phyloP scores from a whole-genome alignment of 2,888 invertebrate species.

The Taphrorychus bicolor region DNA sequence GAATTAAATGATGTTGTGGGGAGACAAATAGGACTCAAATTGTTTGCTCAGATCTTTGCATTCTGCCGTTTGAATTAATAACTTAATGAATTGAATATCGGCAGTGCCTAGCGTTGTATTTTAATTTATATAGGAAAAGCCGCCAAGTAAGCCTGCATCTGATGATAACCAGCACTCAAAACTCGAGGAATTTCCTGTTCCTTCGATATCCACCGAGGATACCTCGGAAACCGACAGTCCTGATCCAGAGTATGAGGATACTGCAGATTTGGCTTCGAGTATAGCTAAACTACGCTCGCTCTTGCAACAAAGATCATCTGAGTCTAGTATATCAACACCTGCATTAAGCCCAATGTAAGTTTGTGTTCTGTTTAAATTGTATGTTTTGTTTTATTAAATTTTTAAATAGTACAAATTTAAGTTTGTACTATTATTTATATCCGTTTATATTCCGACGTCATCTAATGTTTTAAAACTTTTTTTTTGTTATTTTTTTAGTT shows the following conservation, averaged over 20 bases:
- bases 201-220: conserved; percentile 48
- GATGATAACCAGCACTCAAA: conserved; percentile 23
- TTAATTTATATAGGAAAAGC: conserved; percentile 42
- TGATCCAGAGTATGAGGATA: conserved; percentile 75
- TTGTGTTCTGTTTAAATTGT: no score
- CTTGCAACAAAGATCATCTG: conserved; percentile 66
- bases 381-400: no score
- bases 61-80: no score
- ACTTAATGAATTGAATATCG: no score
- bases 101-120: no score
- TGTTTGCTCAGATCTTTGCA: no score
- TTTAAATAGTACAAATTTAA: no score
- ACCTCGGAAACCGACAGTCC: conserved; percentile 53
- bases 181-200: conserved; percentile 44
- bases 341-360: conserved; percentile 59
- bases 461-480: no score
- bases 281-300: conserved; percentile 73
- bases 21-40: no score
- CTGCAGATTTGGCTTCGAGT: conserved; percentile 74
- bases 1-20: no score
- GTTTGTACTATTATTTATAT: no score
- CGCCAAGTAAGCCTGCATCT: conserved; percentile 27
- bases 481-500: not conserved
- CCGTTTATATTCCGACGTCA: no score
- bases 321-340: conserved; percentile 57